phyloP scores from a whole-genome alignment of 2,797 vertebrate genomes.

The Halcyon leucocephala region DNA sequence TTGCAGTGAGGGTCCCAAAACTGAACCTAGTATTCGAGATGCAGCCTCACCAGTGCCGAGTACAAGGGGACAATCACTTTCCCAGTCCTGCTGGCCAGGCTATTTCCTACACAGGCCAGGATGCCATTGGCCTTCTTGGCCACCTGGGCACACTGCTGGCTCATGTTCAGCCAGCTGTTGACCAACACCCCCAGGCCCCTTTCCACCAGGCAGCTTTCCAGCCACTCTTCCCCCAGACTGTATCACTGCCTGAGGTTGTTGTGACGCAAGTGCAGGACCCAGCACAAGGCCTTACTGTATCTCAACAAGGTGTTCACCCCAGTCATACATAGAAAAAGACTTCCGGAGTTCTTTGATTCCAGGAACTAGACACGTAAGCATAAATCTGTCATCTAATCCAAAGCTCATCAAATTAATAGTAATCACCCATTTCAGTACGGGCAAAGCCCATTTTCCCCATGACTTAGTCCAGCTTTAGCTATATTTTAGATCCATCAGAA shows the following conservation, averaged over 20 bases:
- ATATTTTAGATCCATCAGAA: background rate
- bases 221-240: background rate
- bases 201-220: background rate
- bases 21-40: accelerated
- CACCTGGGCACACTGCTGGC: background rate
- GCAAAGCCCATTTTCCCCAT: background rate
- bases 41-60: accelerated
- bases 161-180: accelerated
- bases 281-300: background rate
- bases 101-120: background rate
- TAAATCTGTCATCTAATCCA: background rate
- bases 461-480: background rate
- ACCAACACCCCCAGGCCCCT: background rate
- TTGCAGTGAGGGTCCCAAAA: background rate
- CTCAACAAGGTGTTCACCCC: background rate
- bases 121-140: background rate
- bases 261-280: background rate
- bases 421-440: background rate
- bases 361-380: background rate
- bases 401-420: background rate
- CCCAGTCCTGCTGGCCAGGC: background rate
- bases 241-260: accelerated
- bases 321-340: background rate
- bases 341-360: background rate
- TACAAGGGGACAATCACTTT: accelerated